Evolutionary conservation across 1,140 invertebrate genomes (phyloP).

Genomic region (Heliconius nattereri): DNA sequence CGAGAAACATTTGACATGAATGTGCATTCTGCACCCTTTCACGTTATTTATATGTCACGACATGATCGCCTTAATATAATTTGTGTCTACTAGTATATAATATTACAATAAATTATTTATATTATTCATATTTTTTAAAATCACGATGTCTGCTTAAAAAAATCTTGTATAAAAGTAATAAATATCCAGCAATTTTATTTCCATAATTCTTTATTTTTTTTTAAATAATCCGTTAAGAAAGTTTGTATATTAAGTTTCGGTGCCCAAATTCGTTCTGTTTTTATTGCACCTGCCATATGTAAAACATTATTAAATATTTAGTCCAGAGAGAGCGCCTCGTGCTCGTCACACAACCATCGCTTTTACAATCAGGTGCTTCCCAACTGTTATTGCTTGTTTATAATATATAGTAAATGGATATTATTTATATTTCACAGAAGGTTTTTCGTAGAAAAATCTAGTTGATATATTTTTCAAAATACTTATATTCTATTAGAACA

Average conservation of each 20-base stretch:
- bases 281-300: not conserved
- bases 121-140: not conserved
- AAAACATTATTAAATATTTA: constrained; percentile 3
- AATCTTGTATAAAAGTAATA: no score
- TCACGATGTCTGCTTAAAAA: no score
- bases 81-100: not conserved
- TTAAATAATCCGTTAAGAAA: no score
- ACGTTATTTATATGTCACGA: constrained; percentile 54
- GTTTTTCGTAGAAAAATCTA: not conserved
- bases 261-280: no score
- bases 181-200: no score
- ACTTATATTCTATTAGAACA: no score
- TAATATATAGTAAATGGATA: not conserved
- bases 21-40: constrained; percentile 54
- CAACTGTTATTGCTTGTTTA: not conserved
- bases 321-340: not conserved
- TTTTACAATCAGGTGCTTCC: not conserved
- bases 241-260: not conserved
- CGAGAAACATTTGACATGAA: constrained; percentile 50
- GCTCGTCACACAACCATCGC: not conserved
- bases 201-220: no score
- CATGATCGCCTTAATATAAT: constrained; percentile 6
- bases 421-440: not conserved
- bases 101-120: not conserved
- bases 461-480: not conserved